Evolutionary conservation across 2,797 vertebrate species (phyloP), one percentile per base, ranked within the genome.

Genomic region (Oreortyx pictus): DNA sequence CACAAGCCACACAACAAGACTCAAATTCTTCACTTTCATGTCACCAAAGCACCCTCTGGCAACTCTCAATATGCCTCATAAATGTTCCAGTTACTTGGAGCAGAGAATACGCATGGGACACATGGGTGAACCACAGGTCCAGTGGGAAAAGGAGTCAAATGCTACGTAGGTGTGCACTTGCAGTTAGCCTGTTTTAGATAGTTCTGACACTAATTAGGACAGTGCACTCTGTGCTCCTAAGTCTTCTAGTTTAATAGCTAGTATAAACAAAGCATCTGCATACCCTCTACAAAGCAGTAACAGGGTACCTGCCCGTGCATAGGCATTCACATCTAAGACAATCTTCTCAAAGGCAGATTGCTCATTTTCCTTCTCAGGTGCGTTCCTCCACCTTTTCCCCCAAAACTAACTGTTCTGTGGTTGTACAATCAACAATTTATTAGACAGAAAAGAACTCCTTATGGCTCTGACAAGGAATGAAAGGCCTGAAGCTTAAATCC

Each of bases 1-100:
- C 19, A 24, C 0, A 0, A 19, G 29, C 39, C 70, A 31, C 7
- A 41, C 1, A 3, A 8, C 22, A 49, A 49, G 16, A n/a, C 18
- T 54, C 17, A 78, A 86, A 75, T 68, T 15, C 19, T 89, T 81
- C 18, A 7, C 43, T 66, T 86, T 66, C 39, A 27, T 47, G 43
- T n/a, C n/a, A 75, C 43, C 66, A 29, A 66, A 78, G 74, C 18
- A 25, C 9, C 31, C 29, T 61, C 8, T 12, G 29, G 47, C 11
- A 71, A 29, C 22, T 52, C 41, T 52, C 17, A 74, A 10, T 0
- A 0, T 11, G 2, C 18, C 13, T 71, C 29, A 33, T 25, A 91
- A 82, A 52, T 7, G 65, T 35, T 72, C 84, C 3, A 4, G 20
- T 18, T 37, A 43, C 35, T 46, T 68, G 59, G n/a, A 35, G 3